A percentile compares a stretch with the other conserved stretches of the same genome.
Evolutionary conservation across 2,797 vertebrate genomes (phyloP).

Genomic region (Cryptoprocta ferox): DNA sequence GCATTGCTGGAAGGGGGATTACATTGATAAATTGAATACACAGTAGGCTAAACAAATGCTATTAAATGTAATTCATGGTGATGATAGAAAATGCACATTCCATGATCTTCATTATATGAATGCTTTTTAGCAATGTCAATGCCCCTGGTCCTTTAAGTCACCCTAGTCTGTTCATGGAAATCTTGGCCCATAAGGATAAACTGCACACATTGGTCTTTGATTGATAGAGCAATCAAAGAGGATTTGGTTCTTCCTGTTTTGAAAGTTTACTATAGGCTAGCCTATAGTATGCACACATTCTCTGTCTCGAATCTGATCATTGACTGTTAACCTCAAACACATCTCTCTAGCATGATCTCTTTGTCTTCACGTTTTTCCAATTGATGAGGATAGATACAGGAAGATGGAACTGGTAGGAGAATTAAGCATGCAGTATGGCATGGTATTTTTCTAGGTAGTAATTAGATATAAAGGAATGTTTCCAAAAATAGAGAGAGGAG

Average conservation of each 20-base stretch:
- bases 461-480: neutral
- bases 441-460: neutral
- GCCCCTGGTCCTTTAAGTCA: neutral
- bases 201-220: neutral
- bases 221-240: neutral
- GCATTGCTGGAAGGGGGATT: neutral
- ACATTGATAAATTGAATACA: neutral
- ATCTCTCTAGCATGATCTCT: neutral
- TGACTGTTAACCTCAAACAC: neutral
- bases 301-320: neutral
- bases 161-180: neutral
- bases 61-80: neutral
- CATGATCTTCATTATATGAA: neutral
- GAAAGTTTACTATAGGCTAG: neutral
- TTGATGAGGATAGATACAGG: neutral
- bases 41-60: neutral
- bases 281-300: neutral
- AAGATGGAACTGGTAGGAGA: neutral
- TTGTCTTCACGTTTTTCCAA: neutral
- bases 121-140: no score
- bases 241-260: neutral
- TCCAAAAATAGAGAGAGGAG: neutral
- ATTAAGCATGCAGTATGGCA: neutral
- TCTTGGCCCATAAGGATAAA: neutral
- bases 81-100: neutral